Evolutionary conservation across 2,113 vertebrate species (phyloP).

Genomic region (Girardinichthys multiradiatus): DNA sequence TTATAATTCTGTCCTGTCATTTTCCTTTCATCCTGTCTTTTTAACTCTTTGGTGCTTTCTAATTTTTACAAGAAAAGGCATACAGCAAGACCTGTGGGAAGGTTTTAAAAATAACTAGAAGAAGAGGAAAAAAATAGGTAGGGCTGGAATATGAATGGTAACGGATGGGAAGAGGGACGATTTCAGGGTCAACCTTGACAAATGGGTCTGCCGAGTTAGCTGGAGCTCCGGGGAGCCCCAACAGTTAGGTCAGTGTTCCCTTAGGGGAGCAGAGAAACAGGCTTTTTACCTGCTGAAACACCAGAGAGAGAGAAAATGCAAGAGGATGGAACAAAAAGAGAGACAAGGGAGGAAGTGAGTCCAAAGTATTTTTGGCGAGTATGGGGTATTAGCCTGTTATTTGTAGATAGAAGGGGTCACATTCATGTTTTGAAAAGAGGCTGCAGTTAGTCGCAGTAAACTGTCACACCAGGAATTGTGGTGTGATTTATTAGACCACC

Average conservation of each 20-base stretch:
- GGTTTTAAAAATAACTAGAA: constrained; percentile 73
- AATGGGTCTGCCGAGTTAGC: constrained; percentile 77
- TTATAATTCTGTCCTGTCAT: constrained; percentile 23
- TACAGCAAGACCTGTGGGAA: constrained; percentile 31
- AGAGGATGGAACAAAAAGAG: constrained; percentile 3
- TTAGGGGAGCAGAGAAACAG: constrained; percentile 59
- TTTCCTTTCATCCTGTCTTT: constrained; percentile 37
- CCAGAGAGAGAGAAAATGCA: constrained; percentile 41
- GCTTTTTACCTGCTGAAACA: constrained; percentile 69
- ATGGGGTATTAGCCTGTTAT: constrained; percentile 26
- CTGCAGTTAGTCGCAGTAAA: constrained; percentile 4
- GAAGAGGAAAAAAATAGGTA: constrained; percentile 42
- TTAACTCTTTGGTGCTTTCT: constrained; percentile 33
- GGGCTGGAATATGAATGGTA: constrained; percentile 32
- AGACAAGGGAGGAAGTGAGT: background rate
- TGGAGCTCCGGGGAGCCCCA: constrained; percentile 68
- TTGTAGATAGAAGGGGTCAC: constrained; percentile 19
- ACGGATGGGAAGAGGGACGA: constrained; percentile 42
- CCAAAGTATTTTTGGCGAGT: constrained; percentile 14
- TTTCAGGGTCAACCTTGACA: constrained; percentile 82
- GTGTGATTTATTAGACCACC: constrained; percentile 12
- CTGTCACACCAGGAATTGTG: background rate
- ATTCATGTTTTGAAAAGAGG: background rate
- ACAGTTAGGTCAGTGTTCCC: constrained; percentile 79
- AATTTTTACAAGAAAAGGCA: constrained; percentile 30